A percentile compares a stretch with the other conserved stretches of the same genome.
phyloP scores from a whole-genome alignment of 2,797 vertebrate species.

The Acridotheres tristis region DNA sequence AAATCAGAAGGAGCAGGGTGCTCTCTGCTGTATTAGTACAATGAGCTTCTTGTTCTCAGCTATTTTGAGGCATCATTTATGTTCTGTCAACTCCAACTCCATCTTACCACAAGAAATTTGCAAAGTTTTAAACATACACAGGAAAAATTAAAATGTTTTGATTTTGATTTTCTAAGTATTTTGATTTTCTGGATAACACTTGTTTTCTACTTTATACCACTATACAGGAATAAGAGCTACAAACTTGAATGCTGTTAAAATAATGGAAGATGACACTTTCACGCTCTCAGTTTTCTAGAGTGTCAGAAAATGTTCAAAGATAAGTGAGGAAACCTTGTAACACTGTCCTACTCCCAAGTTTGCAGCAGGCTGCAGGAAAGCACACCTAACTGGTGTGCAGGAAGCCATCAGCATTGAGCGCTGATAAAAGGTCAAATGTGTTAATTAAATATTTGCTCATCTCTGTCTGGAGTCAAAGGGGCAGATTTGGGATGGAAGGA shows the following conservation, averaged over 20 bases:
- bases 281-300: not conserved
- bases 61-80: not conserved
- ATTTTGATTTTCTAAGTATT: not conserved
- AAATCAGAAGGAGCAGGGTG: not conserved
- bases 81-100: not conserved
- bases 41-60: not conserved
- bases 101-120: not conserved
- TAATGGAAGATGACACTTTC: not conserved
- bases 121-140: not conserved
- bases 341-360: not conserved
- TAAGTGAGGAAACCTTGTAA: not conserved
- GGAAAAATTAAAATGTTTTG: not conserved
- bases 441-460: slow-evolving; percentile 39
- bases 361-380: not conserved
- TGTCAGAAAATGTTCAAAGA: not conserved
- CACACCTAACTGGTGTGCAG: not conserved
- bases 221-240: not conserved
- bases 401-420: not conserved
- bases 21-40: not conserved
- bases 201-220: not conserved
- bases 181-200: not conserved
- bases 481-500: not conserved
- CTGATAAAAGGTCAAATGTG: slow-evolving; percentile 13
- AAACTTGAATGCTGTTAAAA: not conserved
- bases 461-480: not conserved